Evolutionary conservation across 2,888 invertebrate genomes (phyloP), one percentile per base, ranked within the genome.

Genomic region (Keiferia lycopersicella): DNA sequence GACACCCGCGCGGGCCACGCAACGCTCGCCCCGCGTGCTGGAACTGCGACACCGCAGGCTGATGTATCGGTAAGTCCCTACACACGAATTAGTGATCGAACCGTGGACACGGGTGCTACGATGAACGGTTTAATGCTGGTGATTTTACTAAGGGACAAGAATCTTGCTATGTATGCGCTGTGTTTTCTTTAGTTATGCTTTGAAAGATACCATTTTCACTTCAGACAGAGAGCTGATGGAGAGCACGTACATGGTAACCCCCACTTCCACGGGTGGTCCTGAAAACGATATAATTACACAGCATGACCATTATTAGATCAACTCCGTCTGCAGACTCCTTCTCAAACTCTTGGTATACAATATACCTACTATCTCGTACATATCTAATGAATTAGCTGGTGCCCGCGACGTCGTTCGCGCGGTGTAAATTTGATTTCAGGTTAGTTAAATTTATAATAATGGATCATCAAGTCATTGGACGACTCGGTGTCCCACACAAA

Each of bases 201-300:
- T 82, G 3, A 84, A 81, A 84, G 80, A 82, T 91, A 91, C 91
- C 91, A 96, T 96, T 93, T 95, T 94, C 86, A 96, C 96, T 94
- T 96, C 96, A 87, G 96, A 96, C 84, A 96, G 94, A 84, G 96
- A 95, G 92, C 95, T 95, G 93, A 96, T 96, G 91, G 95, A 95
- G 90, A 96, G 94, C 91, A 96, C 96, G 94, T 96, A 95, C 94
- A 96, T 95, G 90, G 96, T 96, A 88, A 96, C 95, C 85, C 95
- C 95, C 86, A 96, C 96, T 91, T 95, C 95, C 87, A 96, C 96
- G 79, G 96, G 95, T 87, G 94, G 94, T 93, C 95, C 95, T 95
- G 94, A 92, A 94, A 94, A 87, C 79, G 86, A 88, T 79, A 89
- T 74, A 88, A 86, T 75, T 84, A 86, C 78, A 83, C 77, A 65